phyloP scores from a whole-genome alignment of 1,140 invertebrate species.

The Penaeus chinensis region DNA sequence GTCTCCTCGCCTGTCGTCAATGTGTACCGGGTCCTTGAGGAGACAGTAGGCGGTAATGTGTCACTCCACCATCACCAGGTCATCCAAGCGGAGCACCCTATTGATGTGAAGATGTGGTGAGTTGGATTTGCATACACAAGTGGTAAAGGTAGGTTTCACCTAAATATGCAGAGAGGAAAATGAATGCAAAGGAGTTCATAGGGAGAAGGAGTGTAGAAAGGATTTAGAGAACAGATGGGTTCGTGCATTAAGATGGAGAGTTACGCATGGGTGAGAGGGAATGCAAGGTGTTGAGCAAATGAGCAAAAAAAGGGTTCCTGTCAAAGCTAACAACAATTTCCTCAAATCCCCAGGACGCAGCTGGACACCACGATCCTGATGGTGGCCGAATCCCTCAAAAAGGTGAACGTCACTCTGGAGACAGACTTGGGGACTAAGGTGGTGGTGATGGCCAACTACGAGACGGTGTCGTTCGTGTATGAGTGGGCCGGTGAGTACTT shows the following conservation, averaged over 20 bases:
- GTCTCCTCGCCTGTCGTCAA: neutral
- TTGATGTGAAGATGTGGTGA: constrained; percentile 30
- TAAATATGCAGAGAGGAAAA: too few relatives aligned
- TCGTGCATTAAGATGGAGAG: too few relatives aligned
- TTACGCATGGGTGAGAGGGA: too few relatives aligned
- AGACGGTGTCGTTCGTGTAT: constrained; percentile 17
- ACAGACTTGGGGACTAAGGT: neutral
- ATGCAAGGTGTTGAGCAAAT: too few relatives aligned
- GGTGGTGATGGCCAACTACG: constrained; percentile 20
- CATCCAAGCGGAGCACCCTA: neutral
- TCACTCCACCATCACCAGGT: neutral
- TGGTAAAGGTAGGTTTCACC: too few relatives aligned
- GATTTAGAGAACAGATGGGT: too few relatives aligned
- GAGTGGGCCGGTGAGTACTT: constrained; percentile 30
- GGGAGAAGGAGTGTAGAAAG: too few relatives aligned
- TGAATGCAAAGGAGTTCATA: too few relatives aligned
- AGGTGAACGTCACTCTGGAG: neutral
- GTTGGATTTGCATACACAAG: neutral
- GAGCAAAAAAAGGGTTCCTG: too few relatives aligned
- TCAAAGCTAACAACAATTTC: too few relatives aligned
- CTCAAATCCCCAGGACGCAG: neutral
- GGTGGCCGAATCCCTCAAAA: constrained; percentile 14
- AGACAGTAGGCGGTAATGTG: neutral
- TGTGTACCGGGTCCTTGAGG: constrained; percentile 31
- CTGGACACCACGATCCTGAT: constrained; percentile 7